These are phyloP conservation scores for Vireo griseus DNA, from an alignment of 2,797 vertebrate genomes.

Conservation along the genomic window DNA sequence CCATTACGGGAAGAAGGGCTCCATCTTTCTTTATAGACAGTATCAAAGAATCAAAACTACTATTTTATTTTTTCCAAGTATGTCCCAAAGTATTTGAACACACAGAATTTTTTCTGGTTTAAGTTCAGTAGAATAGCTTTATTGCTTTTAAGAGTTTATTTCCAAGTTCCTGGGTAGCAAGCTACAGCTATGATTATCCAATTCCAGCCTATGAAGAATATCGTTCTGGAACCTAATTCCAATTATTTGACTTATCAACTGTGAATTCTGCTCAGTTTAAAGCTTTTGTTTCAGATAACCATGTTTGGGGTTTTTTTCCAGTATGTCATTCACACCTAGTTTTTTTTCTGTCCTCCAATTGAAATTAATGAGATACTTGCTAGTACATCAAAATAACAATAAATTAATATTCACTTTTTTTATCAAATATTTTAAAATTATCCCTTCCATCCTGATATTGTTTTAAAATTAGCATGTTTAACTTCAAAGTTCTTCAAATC, in stretches of 20 bases:
- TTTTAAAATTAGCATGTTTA: background rate
- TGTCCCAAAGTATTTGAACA: background rate
- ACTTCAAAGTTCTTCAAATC: background rate
- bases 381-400: background rate
- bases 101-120: background rate
- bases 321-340: background rate
- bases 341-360: background rate
- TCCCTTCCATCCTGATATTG: background rate
- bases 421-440: background rate
- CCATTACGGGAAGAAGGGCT: accelerated
- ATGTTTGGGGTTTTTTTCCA: background rate
- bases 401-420: background rate
- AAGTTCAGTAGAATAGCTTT: background rate
- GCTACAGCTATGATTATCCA: background rate
- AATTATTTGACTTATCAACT: background rate
- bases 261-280: background rate
- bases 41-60: background rate
- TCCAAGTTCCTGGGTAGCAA: background rate
- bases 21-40: background rate
- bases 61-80: background rate
- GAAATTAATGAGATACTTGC: background rate
- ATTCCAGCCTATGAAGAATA: background rate
- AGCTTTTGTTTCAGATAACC: background rate
- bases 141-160: background rate
- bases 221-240: background rate